Percentiles rank a stretch among this genome's conserved stretches.
phyloP scores from a whole-genome alignment of 2,888 invertebrate genomes.

The Leptura quadrifasciata region DNA sequence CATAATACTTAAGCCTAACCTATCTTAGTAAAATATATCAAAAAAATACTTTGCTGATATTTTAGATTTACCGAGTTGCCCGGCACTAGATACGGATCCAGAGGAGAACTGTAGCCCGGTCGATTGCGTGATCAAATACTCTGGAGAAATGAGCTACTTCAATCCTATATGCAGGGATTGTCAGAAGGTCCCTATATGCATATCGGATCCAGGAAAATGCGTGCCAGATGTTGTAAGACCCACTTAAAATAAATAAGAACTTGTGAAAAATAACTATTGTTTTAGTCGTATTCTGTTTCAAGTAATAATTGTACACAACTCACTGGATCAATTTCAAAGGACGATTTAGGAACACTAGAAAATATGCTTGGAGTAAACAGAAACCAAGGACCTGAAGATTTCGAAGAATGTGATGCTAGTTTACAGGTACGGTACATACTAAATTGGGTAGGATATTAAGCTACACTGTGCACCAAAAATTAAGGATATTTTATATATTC shows the following conservation, averaged over 20 bases:
- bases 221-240: slow-evolving; percentile 36
- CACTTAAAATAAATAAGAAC: background rate
- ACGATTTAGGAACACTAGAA: slow-evolving; percentile 66
- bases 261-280: slow-evolving; percentile 17
- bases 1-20: background rate
- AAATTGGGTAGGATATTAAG: background rate
- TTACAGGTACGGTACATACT: slow-evolving; percentile 44
- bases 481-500: too few relatives aligned
- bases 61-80: slow-evolving; percentile 59
- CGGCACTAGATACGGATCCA: slow-evolving; percentile 73
- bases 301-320: slow-evolving; percentile 72
- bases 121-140: slow-evolving; percentile 77
- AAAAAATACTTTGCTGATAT: background rate
- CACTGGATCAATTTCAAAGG: slow-evolving; percentile 65
- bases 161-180: slow-evolving; percentile 70
- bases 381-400: background rate
- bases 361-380: slow-evolving; percentile 34
- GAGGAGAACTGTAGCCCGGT: slow-evolving; percentile 74
- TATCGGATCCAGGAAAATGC: slow-evolving; percentile 62
- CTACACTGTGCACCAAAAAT: too few relatives aligned
- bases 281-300: slow-evolving; percentile 70
- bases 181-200: slow-evolving; percentile 70
- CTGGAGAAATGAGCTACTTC: slow-evolving; percentile 75
- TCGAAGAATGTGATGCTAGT: slow-evolving; percentile 29
- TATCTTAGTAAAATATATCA: too few relatives aligned